Conservation (phyloP, 1,140 invertebrate genomes). For the Drosophila nigromelanica region DNA sequence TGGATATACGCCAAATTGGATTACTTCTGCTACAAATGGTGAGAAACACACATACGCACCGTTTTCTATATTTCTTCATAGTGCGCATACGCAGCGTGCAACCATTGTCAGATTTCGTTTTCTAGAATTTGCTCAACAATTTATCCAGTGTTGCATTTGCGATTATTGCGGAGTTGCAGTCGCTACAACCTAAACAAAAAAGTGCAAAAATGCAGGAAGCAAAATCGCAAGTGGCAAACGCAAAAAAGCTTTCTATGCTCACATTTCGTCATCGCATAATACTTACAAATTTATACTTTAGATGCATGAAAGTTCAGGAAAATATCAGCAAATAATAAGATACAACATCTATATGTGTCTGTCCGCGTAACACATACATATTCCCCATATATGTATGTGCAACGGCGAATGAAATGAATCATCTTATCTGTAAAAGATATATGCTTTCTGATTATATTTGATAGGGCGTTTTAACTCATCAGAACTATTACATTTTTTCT, state of each 20-base stretch:
- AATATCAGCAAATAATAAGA: slow-evolving; percentile 25
- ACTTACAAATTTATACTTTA: slow-evolving; percentile 38
- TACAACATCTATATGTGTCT: slow-evolving; percentile 1
- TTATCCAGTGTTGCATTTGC: slow-evolving; percentile 41
- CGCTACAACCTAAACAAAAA: slow-evolving; percentile 7
- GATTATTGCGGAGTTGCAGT: slow-evolving; percentile 47
- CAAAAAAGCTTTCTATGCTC: slow-evolving; percentile 61
- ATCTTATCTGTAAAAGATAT: slow-evolving; percentile 9
- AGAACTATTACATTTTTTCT: too few relatives aligned
- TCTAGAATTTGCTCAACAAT: slow-evolving; percentile 18
- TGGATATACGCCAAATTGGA: slow-evolving; percentile 75
- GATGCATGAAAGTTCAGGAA: slow-evolving; percentile 56
- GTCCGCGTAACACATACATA: too few relatives aligned
- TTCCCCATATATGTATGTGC: neutral
- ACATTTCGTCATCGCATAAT: slow-evolving; percentile 57
- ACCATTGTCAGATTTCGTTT: slow-evolving; percentile 1
- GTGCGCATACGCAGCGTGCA: slow-evolving; percentile 71
- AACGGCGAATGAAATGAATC: slow-evolving; percentile 22
- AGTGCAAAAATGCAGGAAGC: slow-evolving; percentile 61
- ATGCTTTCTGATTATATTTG: neutral
- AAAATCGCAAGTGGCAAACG: slow-evolving; percentile 39
- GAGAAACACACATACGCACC: slow-evolving; percentile 21
- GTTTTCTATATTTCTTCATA: slow-evolving; percentile 5
- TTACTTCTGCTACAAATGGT: slow-evolving; percentile 72
- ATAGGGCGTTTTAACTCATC: too few relatives aligned